A percentile compares a stretch with the other conserved stretches of the same genome.
Evolutionary conservation across 2,113 vertebrate genomes (phyloP).

Genomic region (Paracanthobrama guichenoti): DNA sequence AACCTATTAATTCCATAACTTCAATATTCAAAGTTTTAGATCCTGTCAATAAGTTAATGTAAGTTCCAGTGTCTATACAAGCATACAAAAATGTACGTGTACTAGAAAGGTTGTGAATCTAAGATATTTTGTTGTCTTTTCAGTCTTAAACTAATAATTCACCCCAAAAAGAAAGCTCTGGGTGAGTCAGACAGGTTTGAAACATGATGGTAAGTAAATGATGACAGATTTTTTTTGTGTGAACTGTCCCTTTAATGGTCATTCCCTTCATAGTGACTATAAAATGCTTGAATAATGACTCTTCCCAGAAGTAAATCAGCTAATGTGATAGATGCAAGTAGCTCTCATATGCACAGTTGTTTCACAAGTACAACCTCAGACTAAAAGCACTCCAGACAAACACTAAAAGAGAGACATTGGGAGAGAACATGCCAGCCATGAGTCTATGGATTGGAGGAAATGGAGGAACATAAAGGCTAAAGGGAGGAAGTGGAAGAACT

Average conservation of each 20-base stretch:
- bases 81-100: not conserved
- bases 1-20: not conserved
- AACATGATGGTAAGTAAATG: not conserved
- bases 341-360: not conserved
- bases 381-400: conserved; percentile 7
- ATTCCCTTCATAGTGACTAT: conserved; percentile 4
- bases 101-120: not conserved
- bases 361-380: not conserved
- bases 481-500: conserved; percentile 31
- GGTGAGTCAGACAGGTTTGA: not conserved
- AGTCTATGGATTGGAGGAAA: conserved; percentile 46
- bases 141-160: not conserved
- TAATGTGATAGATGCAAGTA: not conserved
- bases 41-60: not conserved
- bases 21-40: not conserved
- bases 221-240: not conserved
- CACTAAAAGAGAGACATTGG: not conserved
- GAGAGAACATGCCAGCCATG: not conserved
- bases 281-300: conserved; percentile 18
- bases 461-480: conserved; percentile 41
- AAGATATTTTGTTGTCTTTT: not conserved
- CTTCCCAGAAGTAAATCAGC: not conserved
- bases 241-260: not conserved
- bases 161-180: not conserved
- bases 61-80: not conserved